Evolutionary conservation across 2,888 invertebrate species (phyloP), one percentile per base, ranked within the genome.

Genomic region (Rhamnusium bicolor): DNA sequence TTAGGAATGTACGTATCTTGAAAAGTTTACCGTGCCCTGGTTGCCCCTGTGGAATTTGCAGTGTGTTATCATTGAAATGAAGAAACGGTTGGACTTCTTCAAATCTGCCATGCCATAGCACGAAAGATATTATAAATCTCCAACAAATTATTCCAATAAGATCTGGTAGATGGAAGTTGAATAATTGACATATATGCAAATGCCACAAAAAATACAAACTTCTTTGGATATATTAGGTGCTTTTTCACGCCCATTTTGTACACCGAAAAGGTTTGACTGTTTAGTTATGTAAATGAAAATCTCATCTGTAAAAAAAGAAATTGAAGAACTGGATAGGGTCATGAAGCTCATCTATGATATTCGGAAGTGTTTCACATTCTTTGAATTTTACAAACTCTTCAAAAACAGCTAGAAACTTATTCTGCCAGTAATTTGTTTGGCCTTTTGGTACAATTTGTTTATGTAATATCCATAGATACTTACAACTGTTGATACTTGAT

Each of bases 271-370:
- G 5, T 60, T 60, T 12, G 60, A 32, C 32, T 60, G 60, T 32
- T 60, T 40, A 27, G 60, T 32, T 60, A 60, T 29, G 10, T 60
- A 29, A 32, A 14, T 32, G 2, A 60, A 32, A 60, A 60, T 60
- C 16, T 16, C 32, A 16, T 32, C 32, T n/a, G 60, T 27, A 32
- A 60, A 60, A n/a, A 32, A 60, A 32, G 4, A 60, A 60, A 18
- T 49, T 49, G 18, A 49, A 49, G 18, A 49, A 49, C 49, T 49
- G 49, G 14, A 49, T 18, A 18, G 49, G 49, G 14, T 14, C 8
- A 18, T 49, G 16, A 14, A 49, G 18, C 18, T 49, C 49, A 14
- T 6, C 18, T 18, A 16, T 49, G 5, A 18, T 49, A 18, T 49
- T 49, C 5, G 49, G 49, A 18, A 49, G 18, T 18, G 1, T 8